Evolutionary conservation across 2,113 vertebrate genomes (phyloP).

Genomic region (Emydocephalus ijimae): DNA sequence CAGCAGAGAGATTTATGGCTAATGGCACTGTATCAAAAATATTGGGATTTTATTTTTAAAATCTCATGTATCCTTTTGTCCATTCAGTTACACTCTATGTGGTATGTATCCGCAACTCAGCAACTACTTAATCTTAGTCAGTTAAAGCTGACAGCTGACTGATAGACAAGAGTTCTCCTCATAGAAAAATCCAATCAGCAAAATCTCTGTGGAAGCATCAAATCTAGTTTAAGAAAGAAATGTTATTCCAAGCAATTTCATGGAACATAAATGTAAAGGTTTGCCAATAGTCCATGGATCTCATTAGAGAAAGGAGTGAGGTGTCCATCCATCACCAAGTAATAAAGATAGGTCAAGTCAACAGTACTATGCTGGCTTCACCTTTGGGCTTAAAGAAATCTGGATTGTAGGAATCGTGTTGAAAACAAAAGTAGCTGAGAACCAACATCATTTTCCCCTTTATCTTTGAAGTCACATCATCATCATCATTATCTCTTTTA

Average conservation of each 20-base stretch:
- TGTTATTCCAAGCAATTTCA: constrained; percentile 20
- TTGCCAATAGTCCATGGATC: constrained; percentile 13
- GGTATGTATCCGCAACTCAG: constrained; percentile 17
- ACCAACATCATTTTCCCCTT: not conserved
- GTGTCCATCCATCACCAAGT: not conserved
- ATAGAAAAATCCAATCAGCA: constrained; percentile 29
- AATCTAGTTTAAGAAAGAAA: constrained; percentile 28
- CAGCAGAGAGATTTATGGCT: not conserved
- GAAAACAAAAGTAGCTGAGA: not conserved
- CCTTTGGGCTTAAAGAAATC: not conserved
- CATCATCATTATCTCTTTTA: not conserved
- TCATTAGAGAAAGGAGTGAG: constrained; percentile 13
- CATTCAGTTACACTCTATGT: constrained; percentile 1
- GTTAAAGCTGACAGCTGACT: constrained; percentile 31
- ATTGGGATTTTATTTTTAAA: constrained; percentile 20
- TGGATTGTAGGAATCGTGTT: not conserved
- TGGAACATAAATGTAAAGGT: constrained; percentile 18
- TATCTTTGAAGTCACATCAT: not conserved
- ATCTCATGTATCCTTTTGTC: constrained; percentile 9
- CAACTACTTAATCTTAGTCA: constrained; percentile 31
- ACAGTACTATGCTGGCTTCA: not conserved
- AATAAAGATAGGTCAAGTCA: constrained; percentile 8
- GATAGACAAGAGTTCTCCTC: constrained; percentile 19
- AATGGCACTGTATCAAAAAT: not conserved
- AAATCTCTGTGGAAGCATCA: constrained; percentile 24